Conservation (phyloP, 2,888 invertebrate species). For the Patella pellucida region DNA sequence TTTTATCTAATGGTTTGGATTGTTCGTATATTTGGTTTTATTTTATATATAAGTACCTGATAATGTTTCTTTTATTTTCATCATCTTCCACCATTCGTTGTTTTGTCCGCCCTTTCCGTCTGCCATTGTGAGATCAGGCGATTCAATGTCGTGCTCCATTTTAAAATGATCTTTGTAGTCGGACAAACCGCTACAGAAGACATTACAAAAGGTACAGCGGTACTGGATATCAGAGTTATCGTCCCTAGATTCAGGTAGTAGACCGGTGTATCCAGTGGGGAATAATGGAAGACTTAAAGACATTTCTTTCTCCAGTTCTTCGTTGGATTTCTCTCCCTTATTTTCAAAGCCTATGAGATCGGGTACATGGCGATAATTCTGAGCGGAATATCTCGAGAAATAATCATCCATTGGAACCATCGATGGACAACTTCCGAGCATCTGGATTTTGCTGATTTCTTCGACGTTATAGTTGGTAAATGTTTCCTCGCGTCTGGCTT, state of each 20-base stretch:
- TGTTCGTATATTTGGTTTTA: no score
- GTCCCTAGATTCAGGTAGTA: not conserved
- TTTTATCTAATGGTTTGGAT: no score
- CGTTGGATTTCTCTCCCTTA: not conserved
- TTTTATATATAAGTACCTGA: slow-evolving; percentile 48
- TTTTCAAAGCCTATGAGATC: not conserved
- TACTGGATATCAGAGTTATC: slow-evolving; percentile 30
- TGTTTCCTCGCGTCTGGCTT: slow-evolving; percentile 10
- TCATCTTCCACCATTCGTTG: slow-evolving; percentile 54
- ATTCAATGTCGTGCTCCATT: slow-evolving; percentile 36
- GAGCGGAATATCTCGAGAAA: not conserved
- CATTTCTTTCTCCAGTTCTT: slow-evolving; percentile 9
- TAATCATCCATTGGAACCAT: slow-evolving; percentile 1
- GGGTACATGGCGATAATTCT: not conserved
- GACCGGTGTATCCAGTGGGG: not conserved
- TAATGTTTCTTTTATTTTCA: slow-evolving; percentile 49
- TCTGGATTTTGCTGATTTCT: not conserved
- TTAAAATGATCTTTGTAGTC: slow-evolving; percentile 50
- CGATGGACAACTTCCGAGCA: not conserved
- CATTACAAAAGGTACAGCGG: slow-evolving; percentile 47
- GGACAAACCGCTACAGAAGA: slow-evolving; percentile 41
- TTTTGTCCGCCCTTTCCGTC: slow-evolving; percentile 21
- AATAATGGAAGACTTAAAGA: slow-evolving; percentile 14
- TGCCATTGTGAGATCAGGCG: slow-evolving; percentile 18
- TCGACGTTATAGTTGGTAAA: not conserved